Base-by-base conservation (phyloP, 2,888 invertebrate species). In the Anthophora plumipes region DNA sequence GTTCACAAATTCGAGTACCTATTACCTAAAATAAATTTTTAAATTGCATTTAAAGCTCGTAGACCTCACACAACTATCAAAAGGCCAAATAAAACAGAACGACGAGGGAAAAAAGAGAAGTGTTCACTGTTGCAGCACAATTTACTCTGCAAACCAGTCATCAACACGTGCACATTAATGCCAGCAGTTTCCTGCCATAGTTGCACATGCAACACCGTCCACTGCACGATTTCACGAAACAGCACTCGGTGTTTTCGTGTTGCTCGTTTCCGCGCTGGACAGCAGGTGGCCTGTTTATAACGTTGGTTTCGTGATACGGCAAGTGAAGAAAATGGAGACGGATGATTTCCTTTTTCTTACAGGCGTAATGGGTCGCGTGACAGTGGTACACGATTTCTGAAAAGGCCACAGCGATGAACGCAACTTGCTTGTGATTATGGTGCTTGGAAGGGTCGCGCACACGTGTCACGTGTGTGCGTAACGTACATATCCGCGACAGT, bases 401-500 rank as follows among this genome's bases (percentile, higher is more conserved):
- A 85, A 84, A 84, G 77, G 77, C 81, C 80, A 74, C 73, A 63
- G 69, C 67, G 81, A 68, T 68, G 75, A 88, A 83, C 85, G 80
- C 79, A 20, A 82, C 86, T 82, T 83, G 84, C 85, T 4, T 85
- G 83, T 90, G 89, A 91, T 91, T 91, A 90, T 85, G 85, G 86
- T 17, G 20, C 79, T 85, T 87, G 88, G 88, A 89, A 79, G 64
- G 59, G 66, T 43, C 60, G 73, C 72, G 69, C 70, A 52, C 75
- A 72, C 52, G 69, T 78, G 82, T 75, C 75, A 67, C 72, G 67
- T 80, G 83, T 66, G 37, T 61, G 72, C 68, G 69, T 64, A 67
- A 52, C 74, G 67, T 73, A 79, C 77, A 74, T 83, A 80, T 71
- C 67, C 80, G 77, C 86, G 86, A 74, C 80, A 82, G 85, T 82